phyloP scores from a whole-genome alignment of 2,888 invertebrate genomes.

The Ceraclea dissimilis region DNA sequence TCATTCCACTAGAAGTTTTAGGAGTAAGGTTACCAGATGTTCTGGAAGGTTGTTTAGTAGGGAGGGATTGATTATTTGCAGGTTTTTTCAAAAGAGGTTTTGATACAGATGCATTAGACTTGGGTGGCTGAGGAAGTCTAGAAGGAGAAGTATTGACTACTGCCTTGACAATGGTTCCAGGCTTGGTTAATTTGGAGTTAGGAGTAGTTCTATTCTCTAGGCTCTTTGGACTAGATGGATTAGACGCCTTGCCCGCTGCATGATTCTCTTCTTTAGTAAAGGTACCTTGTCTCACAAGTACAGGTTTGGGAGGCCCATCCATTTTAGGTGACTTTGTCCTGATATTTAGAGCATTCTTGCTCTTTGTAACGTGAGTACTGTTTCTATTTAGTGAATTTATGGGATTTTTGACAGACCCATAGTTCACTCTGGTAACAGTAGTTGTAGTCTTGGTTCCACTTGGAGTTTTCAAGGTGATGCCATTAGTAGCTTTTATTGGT shows the following conservation, averaged over 20 bases:
- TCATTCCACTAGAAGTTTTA: conserved; percentile 31
- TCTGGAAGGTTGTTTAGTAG: conserved; percentile 28
- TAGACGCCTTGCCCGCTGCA: conserved; percentile 29
- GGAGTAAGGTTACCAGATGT: conserved; percentile 30
- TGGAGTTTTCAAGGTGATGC: conserved; percentile 4
- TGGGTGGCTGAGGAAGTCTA: conserved; percentile 38
- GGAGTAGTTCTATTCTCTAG: conserved; percentile 33
- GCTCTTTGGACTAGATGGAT: conserved; percentile 28
- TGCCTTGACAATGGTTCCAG: conserved; percentile 30
- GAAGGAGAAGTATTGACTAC: conserved; percentile 41
- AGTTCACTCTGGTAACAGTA: conserved; percentile 7
- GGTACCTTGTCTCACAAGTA: conserved; percentile 78
- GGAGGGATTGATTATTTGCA: conserved; percentile 29
- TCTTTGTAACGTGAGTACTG: conserved; percentile 29
- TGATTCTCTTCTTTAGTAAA: conserved; percentile 79
- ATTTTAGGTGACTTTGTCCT: conserved; percentile 5
- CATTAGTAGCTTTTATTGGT: conserved; percentile 13
- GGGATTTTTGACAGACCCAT: conserved; percentile 27
- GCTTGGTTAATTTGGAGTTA: conserved; percentile 33
- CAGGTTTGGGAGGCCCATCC: conserved; percentile 34
- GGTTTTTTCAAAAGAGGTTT: conserved; percentile 34
- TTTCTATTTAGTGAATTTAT: conserved; percentile 24
- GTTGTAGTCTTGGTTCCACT: conserved; percentile 5
- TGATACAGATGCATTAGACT: conserved; percentile 25
- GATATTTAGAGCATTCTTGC: neutral